Evolutionary conservation across 2,113 vertebrate genomes (phyloP).

Genomic region (Anthoscopus minutus): DNA sequence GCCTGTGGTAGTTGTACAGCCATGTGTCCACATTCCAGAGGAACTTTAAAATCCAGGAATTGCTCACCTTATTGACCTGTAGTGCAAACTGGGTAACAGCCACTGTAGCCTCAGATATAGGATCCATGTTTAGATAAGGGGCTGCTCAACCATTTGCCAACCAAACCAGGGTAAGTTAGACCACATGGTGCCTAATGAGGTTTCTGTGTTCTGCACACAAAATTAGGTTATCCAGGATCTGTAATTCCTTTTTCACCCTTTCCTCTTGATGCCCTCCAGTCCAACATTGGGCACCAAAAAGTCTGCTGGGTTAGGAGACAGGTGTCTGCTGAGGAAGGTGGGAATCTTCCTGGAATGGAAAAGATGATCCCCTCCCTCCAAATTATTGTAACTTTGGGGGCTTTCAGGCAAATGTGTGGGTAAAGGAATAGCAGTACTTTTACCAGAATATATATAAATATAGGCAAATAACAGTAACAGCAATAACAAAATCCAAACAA

Average conservation of each 20-base stretch:
- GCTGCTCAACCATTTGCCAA: too few species aligned
- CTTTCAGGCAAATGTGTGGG: not conserved
- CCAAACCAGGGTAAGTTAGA: not conserved
- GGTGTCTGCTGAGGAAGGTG: not conserved
- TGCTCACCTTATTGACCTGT: not conserved
- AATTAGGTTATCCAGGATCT: not conserved
- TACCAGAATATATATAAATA: not conserved
- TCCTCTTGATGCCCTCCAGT: rapidly evolving
- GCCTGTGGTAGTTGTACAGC: not conserved
- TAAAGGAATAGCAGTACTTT: not conserved
- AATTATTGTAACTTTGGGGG: not conserved
- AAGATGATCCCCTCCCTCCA: not conserved
- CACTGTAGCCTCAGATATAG: not conserved
- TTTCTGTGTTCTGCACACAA: not conserved
- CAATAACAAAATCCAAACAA: not conserved
- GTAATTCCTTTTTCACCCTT: not conserved
- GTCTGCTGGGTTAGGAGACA: not conserved
- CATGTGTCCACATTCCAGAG: not conserved
- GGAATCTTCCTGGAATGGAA: not conserved
- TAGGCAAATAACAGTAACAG: not conserved
- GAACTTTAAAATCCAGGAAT: not conserved
- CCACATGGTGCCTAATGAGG: rapidly evolving
- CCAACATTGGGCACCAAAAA: not conserved
- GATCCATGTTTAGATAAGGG: not conserved
- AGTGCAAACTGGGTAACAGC: not conserved